A percentile compares a stretch with the other conserved stretches of the same genome.
phyloP scores from a whole-genome alignment of 2,797 vertebrate species.

The Chiloscyllium punctatum region DNA sequence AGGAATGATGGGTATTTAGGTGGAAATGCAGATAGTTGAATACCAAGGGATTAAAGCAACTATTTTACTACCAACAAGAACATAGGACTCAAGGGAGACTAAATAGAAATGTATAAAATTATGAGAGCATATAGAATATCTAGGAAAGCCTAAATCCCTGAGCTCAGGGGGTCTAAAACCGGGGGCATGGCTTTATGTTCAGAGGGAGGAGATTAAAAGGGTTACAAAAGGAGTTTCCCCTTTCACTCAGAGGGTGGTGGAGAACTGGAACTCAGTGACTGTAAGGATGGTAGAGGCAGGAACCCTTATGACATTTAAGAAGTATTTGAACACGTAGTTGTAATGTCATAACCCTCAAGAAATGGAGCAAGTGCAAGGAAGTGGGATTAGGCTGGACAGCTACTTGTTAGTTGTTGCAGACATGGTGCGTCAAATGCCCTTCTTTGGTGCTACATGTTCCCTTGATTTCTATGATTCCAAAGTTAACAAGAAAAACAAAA shows the following conservation, averaged over 20 bases:
- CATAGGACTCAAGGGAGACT: not conserved
- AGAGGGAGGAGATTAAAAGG: not conserved
- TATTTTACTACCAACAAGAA: not conserved
- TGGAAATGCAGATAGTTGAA: too few relatives aligned
- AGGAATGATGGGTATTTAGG: too few relatives aligned
- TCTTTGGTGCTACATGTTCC: not conserved
- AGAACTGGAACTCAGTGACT: too few relatives aligned
- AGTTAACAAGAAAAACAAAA: not conserved
- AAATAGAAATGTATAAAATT: not conserved
- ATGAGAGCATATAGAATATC: not conserved
- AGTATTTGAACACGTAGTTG: not conserved
- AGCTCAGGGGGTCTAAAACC: not conserved
- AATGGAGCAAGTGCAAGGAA: not conserved
- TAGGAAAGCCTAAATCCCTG: not conserved
- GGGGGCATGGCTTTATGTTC: not conserved
- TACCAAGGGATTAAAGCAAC: not conserved
- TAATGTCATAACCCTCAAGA: not conserved
- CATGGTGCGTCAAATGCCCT: not conserved
- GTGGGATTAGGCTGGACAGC: not conserved
- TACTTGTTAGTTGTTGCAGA: not conserved
- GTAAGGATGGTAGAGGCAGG: too few relatives aligned
- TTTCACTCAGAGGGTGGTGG: not conserved
- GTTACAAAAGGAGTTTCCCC: not conserved
- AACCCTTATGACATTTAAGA: too few relatives aligned
- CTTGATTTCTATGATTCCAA: not conserved